Evolutionary conservation across 2,113 vertebrate genomes (phyloP).

Genomic region (Procavia capensis): DNA sequence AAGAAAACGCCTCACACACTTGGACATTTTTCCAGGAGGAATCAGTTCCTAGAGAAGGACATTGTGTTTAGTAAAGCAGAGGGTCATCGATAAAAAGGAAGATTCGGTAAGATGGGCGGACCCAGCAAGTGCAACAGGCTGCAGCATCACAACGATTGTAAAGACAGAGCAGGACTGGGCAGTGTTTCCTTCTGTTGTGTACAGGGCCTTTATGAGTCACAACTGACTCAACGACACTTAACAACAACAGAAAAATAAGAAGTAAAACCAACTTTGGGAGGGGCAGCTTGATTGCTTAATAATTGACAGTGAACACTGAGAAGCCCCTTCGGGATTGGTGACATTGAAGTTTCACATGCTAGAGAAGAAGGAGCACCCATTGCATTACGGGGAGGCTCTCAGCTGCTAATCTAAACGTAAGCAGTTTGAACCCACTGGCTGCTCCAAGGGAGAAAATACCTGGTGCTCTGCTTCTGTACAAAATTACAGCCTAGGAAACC

Average conservation of each 20-base stretch:
- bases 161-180: too few relatives aligned
- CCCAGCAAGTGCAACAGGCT: too few relatives aligned
- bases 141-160: too few relatives aligned
- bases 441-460: neutral
- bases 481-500: neutral
- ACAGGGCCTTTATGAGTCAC: too few relatives aligned
- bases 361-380: neutral
- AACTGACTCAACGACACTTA: too few relatives aligned
- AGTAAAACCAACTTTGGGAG: neutral
- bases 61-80: too few relatives aligned
- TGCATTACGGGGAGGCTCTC: neutral
- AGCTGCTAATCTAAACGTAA: neutral
- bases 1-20: too few relatives aligned
- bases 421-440: neutral
- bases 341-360: neutral
- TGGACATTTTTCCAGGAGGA: too few relatives aligned
- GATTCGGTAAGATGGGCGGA: too few relatives aligned
- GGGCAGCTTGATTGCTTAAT: neutral
- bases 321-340: rapidly evolving
- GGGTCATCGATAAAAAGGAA: too few relatives aligned
- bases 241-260: neutral
- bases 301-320: neutral
- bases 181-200: too few relatives aligned
- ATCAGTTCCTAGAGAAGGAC: too few relatives aligned
- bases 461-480: neutral